phyloP scores from a whole-genome alignment of 2,797 vertebrate genomes.

The Sparidentex hasta region DNA sequence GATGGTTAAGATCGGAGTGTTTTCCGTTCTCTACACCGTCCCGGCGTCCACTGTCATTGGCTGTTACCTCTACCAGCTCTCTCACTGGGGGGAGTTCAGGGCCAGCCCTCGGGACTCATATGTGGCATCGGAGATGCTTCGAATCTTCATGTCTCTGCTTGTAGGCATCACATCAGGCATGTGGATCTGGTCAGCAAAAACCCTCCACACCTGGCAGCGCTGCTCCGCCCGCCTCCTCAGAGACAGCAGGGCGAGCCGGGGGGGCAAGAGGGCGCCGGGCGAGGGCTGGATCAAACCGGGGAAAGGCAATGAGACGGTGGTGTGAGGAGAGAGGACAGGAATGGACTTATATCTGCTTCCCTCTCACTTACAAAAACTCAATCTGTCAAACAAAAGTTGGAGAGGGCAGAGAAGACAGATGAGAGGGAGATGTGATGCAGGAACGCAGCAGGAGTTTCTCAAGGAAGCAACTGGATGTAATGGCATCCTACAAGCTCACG shows the following conservation, averaged over 20 bases:
- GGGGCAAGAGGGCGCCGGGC: slow-evolving; percentile 88
- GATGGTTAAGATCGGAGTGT: slow-evolving; percentile 99
- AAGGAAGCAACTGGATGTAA: slow-evolving; percentile 63
- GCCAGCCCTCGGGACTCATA: slow-evolving; percentile 92
- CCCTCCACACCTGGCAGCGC: slow-evolving; percentile 97
- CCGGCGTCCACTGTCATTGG: slow-evolving; percentile 97
- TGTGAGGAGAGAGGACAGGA: slow-evolving; percentile 81
- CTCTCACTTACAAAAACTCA: slow-evolving; percentile 43
- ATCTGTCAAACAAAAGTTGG: slow-evolving; percentile 40
- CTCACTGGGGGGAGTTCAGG: slow-evolving; percentile 94
- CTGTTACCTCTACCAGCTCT: slow-evolving; percentile 98
- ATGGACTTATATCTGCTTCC: slow-evolving; percentile 34
- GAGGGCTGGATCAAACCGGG: slow-evolving; percentile 94
- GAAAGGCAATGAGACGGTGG: slow-evolving; percentile 96
- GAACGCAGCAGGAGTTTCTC: slow-evolving; percentile 44
- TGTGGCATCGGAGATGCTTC: slow-evolving; percentile 96
- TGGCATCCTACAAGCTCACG: slow-evolving; percentile 41
- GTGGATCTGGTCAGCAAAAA: slow-evolving; percentile 99
- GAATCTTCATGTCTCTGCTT: slow-evolving; percentile 98
- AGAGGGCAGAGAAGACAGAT: slow-evolving; percentile 18
- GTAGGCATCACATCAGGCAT: slow-evolving; percentile 98
- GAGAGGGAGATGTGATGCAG: slow-evolving; percentile 22
- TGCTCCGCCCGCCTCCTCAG: slow-evolving; percentile 93
- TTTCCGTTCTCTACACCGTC: slow-evolving; percentile 97
- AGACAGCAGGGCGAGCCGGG: slow-evolving; percentile 88